phyloP scores from a whole-genome alignment of 2,113 vertebrate species.

The Tachysurus fulvidraco region DNA sequence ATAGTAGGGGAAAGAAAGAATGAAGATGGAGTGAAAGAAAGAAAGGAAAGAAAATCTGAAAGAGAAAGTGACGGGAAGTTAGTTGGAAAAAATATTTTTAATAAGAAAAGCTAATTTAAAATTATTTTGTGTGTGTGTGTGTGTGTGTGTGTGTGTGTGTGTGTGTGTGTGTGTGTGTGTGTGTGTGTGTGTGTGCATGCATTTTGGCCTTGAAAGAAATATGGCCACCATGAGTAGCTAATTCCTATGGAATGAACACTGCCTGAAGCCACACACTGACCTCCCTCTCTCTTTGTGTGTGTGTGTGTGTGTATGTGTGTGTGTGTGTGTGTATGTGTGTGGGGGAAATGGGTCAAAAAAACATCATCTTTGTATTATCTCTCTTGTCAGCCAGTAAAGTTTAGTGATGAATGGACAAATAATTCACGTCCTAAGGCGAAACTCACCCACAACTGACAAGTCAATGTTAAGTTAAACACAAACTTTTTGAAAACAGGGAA shows the following conservation, averaged over 20 bases:
- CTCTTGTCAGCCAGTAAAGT: neutral
- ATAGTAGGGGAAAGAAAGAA: neutral
- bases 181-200: slow-evolving; percentile 1
- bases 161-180: slow-evolving; percentile 18
- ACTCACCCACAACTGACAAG: neutral
- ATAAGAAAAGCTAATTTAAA: neutral
- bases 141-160: slow-evolving; percentile 16
- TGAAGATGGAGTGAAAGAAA: neutral
- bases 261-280: slow-evolving; percentile 59
- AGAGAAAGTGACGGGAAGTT: neutral
- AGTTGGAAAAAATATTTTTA: neutral
- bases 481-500: neutral
- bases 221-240: slow-evolving; percentile 71
- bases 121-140: slow-evolving; percentile 18
- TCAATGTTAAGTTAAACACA: neutral
- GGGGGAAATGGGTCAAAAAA: slow-evolving; percentile 4
- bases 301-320: neutral
- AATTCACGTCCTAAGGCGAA: slow-evolving; percentile 4
- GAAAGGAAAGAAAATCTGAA: neutral
- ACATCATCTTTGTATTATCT: slow-evolving; percentile 18
- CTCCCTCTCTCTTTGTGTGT: slow-evolving; percentile 17
- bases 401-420: slow-evolving; percentile 24
- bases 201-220: slow-evolving; percentile 69
- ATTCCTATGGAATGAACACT: slow-evolving; percentile 68
- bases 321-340: slow-evolving; percentile 1